phyloP scores from a whole-genome alignment of 2,888 invertebrate species.

The Tholera decimalis region DNA sequence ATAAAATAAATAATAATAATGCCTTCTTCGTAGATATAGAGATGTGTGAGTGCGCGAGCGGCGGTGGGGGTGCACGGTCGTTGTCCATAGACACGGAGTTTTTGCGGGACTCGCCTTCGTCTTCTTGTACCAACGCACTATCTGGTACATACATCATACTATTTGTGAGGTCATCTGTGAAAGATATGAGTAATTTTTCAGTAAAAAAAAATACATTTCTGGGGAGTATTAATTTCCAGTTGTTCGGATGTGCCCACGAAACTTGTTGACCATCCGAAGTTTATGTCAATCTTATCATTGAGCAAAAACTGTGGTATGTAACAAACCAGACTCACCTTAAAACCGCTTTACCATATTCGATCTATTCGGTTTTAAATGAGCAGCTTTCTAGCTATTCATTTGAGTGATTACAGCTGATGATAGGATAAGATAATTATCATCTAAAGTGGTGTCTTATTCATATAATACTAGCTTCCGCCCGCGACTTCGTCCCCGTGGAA shows the following conservation, averaged over 20 bases:
- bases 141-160: constrained; percentile 98
- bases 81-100: constrained; percentile 87
- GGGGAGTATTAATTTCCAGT: neutral
- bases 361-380: neutral
- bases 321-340: neutral
- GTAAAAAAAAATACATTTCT: neutral
- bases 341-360: neutral
- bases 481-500: no score
- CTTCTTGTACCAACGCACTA: constrained; percentile 96
- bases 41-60: constrained; percentile 92
- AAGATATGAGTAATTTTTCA: constrained; percentile 21
- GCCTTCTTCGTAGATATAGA: constrained; percentile 97
- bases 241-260: neutral
- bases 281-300: neutral
- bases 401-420: neutral
- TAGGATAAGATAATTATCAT: no score
- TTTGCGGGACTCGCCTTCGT: constrained; percentile 93
- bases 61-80: constrained; percentile 85
- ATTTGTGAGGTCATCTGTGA: constrained; percentile 92
- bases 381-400: neutral
- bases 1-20: no score
- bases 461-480: no score
- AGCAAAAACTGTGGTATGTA: neutral
- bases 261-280: neutral
- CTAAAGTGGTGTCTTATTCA: no score